Evolutionary conservation across 1,140 invertebrate genomes (phyloP), one percentile per base, ranked within the genome.

Genomic region (Drosophila ficusphila): DNA sequence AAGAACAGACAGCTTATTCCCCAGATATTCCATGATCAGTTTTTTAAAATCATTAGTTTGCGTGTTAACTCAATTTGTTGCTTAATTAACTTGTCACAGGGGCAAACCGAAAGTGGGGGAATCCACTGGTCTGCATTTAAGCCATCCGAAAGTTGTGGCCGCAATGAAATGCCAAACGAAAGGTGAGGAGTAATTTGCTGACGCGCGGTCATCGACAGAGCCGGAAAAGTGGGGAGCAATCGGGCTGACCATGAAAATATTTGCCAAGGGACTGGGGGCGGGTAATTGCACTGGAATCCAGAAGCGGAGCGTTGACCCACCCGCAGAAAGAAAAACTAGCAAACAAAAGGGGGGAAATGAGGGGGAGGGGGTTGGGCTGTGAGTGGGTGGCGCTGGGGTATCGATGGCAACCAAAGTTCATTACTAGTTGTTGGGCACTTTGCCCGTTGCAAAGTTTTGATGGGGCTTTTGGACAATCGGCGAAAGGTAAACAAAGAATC

Each of bases 401-500:
- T 58, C 53, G 68, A 51, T 73, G 49, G 19, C 49, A 36, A 73
- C 21, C 48, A 78, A 51, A 81, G 64, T 77, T 86, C 69, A 85
- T 76, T 82, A 78, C 62, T 68, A 60, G 77, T 42, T 56, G 56
- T 49, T 42, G 56, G 51, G 41, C 47, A 25, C 51, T 62, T 73
- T 41, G 60, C 34, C 34, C 49, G 8, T 7, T 27, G 54, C 29
- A 21, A 46, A 61, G 60, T 61, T 57, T 27, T 27, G 60, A 52
- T 51, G 34, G 36, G 25, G 29, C 62, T 70, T 25, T 83, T 56
- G 38, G 34, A 21, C 47, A 60, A 79, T 76, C 58, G 74, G 39
- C 49, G 54, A 83, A 83, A 83, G 64, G 79, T 83, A 85, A 85
- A 85, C 81, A 85, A 85, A 76, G 83, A 75, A 79, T 85, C 64